These are phyloP conservation scores for Rynchops niger DNA, from an alignment of 2,113 vertebrate species.

Conservation along the genomic window DNA sequence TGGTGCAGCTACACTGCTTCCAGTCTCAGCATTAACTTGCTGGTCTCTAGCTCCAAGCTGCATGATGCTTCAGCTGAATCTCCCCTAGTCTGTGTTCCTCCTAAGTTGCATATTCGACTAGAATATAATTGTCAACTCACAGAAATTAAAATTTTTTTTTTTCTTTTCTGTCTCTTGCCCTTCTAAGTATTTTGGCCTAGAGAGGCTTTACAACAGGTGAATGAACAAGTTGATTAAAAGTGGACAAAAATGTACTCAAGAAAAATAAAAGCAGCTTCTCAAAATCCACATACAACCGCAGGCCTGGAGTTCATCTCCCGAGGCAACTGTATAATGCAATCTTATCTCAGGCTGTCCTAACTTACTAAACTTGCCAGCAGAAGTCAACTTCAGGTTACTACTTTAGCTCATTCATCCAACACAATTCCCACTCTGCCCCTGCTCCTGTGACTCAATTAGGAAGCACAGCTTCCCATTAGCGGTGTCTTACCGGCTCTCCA, in stretches of 20 bases:
- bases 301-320: not conserved
- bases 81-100: not conserved
- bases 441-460: not conserved
- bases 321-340: not conserved
- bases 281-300: not conserved
- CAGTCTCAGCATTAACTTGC: not conserved
- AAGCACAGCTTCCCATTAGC: not conserved
- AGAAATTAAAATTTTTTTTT: not conserved
- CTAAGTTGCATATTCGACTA: not conserved
- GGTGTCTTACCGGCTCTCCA: not conserved
- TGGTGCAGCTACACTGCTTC: not conserved
- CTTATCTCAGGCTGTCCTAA: not conserved
- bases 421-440: not conserved
- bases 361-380: not conserved
- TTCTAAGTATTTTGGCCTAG: not conserved
- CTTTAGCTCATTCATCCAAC: not conserved
- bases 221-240: not conserved
- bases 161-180: not conserved
- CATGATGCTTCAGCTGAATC: not conserved
- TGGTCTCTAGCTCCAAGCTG: not conserved
- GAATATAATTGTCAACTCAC: not conserved
- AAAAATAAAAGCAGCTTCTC: not conserved
- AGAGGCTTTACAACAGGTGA: not conserved
- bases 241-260: not conserved
- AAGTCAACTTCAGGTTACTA: not conserved